Base-by-base conservation (phyloP, 2,113 vertebrate genomes). In the Setophaga petechia region DNA sequence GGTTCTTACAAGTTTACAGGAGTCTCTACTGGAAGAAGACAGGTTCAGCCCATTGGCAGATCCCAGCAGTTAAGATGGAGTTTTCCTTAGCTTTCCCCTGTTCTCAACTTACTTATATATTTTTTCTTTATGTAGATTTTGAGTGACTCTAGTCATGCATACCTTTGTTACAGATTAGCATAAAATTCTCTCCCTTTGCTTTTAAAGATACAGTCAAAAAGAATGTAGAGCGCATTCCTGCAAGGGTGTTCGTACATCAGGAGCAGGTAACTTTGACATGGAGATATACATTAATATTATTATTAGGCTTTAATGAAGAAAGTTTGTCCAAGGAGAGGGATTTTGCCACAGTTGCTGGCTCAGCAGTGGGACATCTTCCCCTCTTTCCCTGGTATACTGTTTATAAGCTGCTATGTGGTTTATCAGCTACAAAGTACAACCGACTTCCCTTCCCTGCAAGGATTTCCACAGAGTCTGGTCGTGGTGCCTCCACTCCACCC, bases 231-330 rank as follows among this genome's bases (percentile, higher is more conserved):
- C 1, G 3, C 19, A n/a, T 35, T n/a, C 52, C 30, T 49, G 8
- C 47, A 43, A 49, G 23, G 2, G 6, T 66, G 35, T 13, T 12
- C 0, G 0, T 24, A n/a, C 6, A 46, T 41, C 2, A 8, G 24
- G 6, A 39, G 10, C 1, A 1, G 10, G 8, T 66, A 41, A 49
- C 20, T 63, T 73, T 22, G 41, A 31, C 27, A 18, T 22, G 17
- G 17, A 44, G 10, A 10, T 46, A 17, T 27, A 24, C 19, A 7
- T 57, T 47, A 57, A n/a, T 55, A n/a, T 23, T 57, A 39, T 65
- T 23, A 15, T 28, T 49, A 41, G 4, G 5, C 19, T 49, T 66
- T 41, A 49, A 58, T 41, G 43, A 49, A 58, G 15, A 6, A 35
- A 41, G 16, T 41, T 85, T 39, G 17, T 57, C 24, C 20, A 66